Evolutionary conservation across 1,140 invertebrate species (phyloP).

Genomic region (Teleopsis dalmanni): DNA sequence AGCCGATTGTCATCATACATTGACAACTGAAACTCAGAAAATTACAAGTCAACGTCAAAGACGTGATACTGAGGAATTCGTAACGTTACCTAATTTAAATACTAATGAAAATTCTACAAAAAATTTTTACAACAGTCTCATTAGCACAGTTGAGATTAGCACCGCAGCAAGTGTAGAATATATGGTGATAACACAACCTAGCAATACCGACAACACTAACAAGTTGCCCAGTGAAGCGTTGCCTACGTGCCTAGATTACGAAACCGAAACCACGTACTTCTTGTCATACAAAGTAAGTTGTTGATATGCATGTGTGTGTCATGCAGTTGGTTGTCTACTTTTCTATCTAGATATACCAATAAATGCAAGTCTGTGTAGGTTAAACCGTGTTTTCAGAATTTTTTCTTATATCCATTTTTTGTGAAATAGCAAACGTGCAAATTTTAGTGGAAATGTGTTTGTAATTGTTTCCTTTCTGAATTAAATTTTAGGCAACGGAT

Average conservation of each 20-base stretch:
- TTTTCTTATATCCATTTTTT: too few relatives aligned
- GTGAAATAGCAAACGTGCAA: neutral
- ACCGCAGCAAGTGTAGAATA: slow-evolving; percentile 37
- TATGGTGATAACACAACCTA: slow-evolving; percentile 30
- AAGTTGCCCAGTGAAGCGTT: slow-evolving; percentile 4
- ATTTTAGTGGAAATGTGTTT: slow-evolving; percentile 5
- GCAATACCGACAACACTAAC: slow-evolving; percentile 3
- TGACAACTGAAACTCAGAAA: neutral
- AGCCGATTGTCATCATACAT: slow-evolving; percentile 55
- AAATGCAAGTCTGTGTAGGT: too few relatives aligned
- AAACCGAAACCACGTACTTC: slow-evolving; percentile 73
- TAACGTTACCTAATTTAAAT: neutral
- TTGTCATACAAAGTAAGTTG: slow-evolving; percentile 70
- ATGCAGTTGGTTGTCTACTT: neutral
- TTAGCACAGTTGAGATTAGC: slow-evolving; percentile 23
- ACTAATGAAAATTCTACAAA: neutral
- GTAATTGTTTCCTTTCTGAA: slow-evolving; percentile 1
- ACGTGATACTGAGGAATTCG: neutral
- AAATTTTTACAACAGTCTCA: neutral
- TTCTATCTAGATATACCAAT: neutral
- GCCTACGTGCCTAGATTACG: slow-evolving; percentile 73
- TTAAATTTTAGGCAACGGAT: slow-evolving; percentile 63
- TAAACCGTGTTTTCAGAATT: too few relatives aligned
- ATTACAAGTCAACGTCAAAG: slow-evolving; percentile 1
- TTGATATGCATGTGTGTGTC: slow-evolving; percentile 1